Evolutionary conservation across 2,888 invertebrate genomes (phyloP), one percentile per base, ranked within the genome.

Genomic region (Acholoe squamosa): DNA sequence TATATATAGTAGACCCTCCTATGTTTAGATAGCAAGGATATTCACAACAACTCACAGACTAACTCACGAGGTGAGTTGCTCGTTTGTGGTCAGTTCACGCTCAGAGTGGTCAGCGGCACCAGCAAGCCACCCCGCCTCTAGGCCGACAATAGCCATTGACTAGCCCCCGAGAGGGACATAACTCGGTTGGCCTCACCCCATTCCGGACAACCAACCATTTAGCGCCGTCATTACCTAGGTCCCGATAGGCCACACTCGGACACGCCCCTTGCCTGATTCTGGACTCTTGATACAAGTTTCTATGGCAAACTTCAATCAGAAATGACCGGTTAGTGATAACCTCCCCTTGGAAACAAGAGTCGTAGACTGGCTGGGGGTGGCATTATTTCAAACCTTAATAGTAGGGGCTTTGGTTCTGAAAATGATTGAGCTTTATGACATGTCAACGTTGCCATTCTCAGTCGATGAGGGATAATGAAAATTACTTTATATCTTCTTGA

Each of bases 141-240:
- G 22, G 51, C 22, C 84, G n/a, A 84, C 84, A 84, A 84, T 84
- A 84, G 84, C 84, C 43, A 84, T 51, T 84, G 51, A 34, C 16
- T 34, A 84, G 84, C 28, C 43, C 51, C 84, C 84, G 19, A 5
- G 84, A 34, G 84, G 16, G 43, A 34, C 84, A 84, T 84, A 84
- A 84, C 84, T 84, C 28, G 22, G 84, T 84, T 33, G 33, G 51
- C 43, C 84, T 43, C 84, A 51, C 84, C 84, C 43, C 43, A 34
- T 22, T 22, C n/a, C 51, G 7, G 84, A 84, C 84, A 84, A 28
- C 33, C 84, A 0, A 1, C 84, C 84, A 84, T 28, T 84, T 84
- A 84, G 51, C 84, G 28, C 84, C 51, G 34, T 51, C 84, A 84
- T 84, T 84, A 84, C 84, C 43, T 10, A 0, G 19, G 34, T 22